Percentiles rank a stretch among this genome's conserved stretches.
Conservation (phyloP, 1,140 invertebrate species). For the Leptopilina boulardi region DNA sequence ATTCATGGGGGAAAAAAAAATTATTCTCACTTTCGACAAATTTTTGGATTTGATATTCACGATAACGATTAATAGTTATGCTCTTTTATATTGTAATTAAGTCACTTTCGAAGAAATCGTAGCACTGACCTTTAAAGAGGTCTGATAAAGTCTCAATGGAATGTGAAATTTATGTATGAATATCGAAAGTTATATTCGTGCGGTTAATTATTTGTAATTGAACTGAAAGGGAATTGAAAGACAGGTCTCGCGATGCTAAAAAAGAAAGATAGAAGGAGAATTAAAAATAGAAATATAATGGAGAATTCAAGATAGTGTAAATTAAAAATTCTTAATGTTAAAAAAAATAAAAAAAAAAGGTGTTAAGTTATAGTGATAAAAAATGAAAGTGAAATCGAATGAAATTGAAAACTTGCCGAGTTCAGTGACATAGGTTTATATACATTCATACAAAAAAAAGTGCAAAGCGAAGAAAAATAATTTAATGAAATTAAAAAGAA, state of each 20-base stretch:
- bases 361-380: background rate
- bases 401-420: background rate
- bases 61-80: too few species aligned
- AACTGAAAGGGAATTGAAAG: conserved; percentile 13
- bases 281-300: background rate
- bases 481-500: conserved; percentile 33
- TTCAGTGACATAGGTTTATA: background rate
- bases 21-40: background rate
- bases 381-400: background rate
- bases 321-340: background rate
- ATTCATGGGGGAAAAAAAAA: too few species aligned
- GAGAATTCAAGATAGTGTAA: background rate
- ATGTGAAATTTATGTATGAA: conserved; percentile 15
- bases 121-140: conserved; percentile 12
- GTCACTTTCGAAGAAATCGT: conserved; percentile 5
- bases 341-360: background rate
- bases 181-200: background rate
- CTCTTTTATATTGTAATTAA: background rate
- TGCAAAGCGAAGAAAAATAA: background rate
- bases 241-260: background rate
- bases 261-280: background rate
- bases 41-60: background rate
- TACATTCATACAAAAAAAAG: background rate
- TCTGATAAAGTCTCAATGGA: conserved; percentile 17
- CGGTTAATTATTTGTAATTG: background rate